Evolutionary conservation across 2,797 vertebrate species (phyloP).

Genomic region (Cetoscarus ocellatus): DNA sequence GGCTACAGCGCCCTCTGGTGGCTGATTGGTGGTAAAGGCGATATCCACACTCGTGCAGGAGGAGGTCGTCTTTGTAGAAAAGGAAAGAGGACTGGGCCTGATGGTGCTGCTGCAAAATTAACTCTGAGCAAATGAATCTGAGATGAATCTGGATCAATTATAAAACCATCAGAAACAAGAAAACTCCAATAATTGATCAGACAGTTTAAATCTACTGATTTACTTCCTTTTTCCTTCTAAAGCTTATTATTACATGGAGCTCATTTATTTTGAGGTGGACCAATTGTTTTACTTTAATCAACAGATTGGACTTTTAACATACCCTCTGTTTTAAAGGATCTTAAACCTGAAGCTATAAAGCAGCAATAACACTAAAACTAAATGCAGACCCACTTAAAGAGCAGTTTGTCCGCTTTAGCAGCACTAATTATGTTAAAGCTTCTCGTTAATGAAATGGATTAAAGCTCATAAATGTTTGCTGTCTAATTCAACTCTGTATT

Average conservation of each 20-base stretch:
- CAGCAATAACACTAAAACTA: neutral
- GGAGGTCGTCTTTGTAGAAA: too few relatives aligned
- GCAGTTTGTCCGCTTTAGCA: neutral
- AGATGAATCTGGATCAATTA: too few relatives aligned
- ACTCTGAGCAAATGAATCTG: too few relatives aligned
- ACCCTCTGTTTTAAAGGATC: neutral
- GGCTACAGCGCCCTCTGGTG: constrained; percentile 40
- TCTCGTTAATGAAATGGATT: neutral
- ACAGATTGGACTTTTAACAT: neutral
- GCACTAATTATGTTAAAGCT: constrained; percentile 1
- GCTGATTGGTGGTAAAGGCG: neutral
- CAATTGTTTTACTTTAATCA: neutral
- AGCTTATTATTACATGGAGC: neutral
- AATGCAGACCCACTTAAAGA: neutral
- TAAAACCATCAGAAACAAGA: too few relatives aligned
- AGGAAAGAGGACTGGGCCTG: too few relatives aligned
- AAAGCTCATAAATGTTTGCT: neutral
- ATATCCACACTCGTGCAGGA: too few relatives aligned
- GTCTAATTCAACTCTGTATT: neutral
- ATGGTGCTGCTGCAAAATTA: too few relatives aligned
- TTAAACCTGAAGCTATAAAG: neutral
- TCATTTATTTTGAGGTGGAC: neutral
- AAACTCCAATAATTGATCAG: too few relatives aligned
- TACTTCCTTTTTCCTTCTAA: neutral
- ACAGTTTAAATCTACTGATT: neutral